Base-by-base conservation (phyloP, 2,888 invertebrate species). In the Gymnocheta viridis region DNA sequence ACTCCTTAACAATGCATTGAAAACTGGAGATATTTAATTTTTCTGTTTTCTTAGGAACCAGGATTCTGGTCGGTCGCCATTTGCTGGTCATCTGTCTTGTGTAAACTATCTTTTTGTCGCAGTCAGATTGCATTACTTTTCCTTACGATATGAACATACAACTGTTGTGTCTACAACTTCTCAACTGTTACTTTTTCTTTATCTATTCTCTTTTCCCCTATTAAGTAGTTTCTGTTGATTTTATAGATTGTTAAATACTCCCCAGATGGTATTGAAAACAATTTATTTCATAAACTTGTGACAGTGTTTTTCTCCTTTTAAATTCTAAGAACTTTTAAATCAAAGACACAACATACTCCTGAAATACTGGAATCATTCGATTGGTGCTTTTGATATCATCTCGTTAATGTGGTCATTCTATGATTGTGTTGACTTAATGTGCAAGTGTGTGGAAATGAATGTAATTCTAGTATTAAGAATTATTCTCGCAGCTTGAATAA, bases 381-480 rank as follows among this genome's bases (percentile, higher is more conserved):
- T 54, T 64, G 32, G 2, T 49, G 9, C 12, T 41, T n/a, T n/a
- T 17, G 70, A 56, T 64, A 60, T 29, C 27, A 51, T 49, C 38
- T 64, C 22, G 58, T 56, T 64, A 56, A 41, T 66, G 72, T 74
- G 80, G 67, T 27, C n/a, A 38, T 51, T 51, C n/a, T 64, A 19
- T 47, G 49, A 38, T 58, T 74, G 27, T 49, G 27, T 19, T 41
- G 3, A 27, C 22, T 73, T 24, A 47, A 49, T 60, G 29, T 51
- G 44, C 9, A 14, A 41, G 47, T 29, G 44, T 66, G 56, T 29
- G 51, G 12, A 51, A 70, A 32, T 66, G 66, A 66, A 51, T 62
- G 41, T 67, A 54, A 54, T 27, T 62, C 32, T 51, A 32, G 56
- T 51, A 70, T 82, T 58, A 54, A 22, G 41, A 35, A 29, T 47